phyloP scores from a whole-genome alignment of 2,797 vertebrate genomes.

The Falco biarmicus region DNA sequence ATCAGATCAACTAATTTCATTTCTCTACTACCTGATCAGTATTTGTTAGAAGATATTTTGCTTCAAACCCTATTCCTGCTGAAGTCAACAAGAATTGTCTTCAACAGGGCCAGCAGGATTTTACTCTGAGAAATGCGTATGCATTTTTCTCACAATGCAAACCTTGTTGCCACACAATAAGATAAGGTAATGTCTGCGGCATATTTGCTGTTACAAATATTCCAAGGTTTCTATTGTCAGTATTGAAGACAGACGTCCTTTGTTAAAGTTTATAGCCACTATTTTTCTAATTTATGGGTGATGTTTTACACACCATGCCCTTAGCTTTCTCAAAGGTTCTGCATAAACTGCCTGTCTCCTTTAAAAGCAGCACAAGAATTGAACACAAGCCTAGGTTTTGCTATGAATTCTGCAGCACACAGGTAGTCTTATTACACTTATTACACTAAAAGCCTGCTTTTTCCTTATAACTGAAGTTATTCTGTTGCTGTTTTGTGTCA shows the following conservation, averaged over 20 bases:
- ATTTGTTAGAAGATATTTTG: background rate
- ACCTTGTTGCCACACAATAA: background rate
- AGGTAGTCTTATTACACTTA: background rate
- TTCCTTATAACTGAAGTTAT: background rate
- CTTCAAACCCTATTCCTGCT: background rate
- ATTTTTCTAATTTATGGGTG: slow-evolving; percentile 28
- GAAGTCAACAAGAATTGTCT: background rate
- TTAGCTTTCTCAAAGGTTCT: background rate
- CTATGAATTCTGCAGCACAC: background rate
- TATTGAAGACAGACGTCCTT: slow-evolving; percentile 25
- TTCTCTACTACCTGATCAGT: background rate
- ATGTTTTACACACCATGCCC: background rate
- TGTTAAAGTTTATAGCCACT: background rate
- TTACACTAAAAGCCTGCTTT: background rate
- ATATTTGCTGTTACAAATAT: background rate
- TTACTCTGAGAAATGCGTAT: background rate
- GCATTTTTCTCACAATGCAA: background rate
- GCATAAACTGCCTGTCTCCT: slow-evolving; percentile 1
- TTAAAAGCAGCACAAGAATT: background rate
- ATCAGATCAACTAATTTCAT: background rate
- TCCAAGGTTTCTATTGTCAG: background rate
- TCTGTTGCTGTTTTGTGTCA: background rate
- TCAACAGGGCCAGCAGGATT: background rate
- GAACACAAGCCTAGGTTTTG: background rate
- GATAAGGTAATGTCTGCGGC: background rate